Evolutionary conservation across 2,113 vertebrate genomes (phyloP).

Genomic region (Platichthys stellatus): DNA sequence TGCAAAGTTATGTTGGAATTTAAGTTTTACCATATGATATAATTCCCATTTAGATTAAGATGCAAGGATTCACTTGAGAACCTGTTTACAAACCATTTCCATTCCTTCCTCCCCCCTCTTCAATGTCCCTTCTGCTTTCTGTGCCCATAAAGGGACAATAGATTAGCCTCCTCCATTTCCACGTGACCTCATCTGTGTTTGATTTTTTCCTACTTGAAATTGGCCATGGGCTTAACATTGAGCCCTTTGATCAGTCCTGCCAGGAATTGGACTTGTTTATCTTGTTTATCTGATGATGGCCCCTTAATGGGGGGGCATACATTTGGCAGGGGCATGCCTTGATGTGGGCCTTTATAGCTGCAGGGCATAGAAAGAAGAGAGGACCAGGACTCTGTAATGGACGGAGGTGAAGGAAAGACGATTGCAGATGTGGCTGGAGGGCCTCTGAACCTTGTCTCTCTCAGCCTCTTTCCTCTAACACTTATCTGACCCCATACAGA

Average conservation of each 20-base stretch:
- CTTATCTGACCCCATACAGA: conserved; percentile 74
- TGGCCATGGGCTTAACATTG: conserved; percentile 77
- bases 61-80: conserved; percentile 6
- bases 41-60: not conserved
- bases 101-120: conserved; percentile 23
- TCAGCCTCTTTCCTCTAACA: conserved; percentile 61
- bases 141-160: conserved; percentile 63
- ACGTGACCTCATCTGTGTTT: conserved; percentile 82
- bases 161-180: conserved; percentile 52
- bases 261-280: conserved; percentile 83
- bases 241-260: conserved; percentile 80
- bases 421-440: conserved; percentile 78
- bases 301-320: conserved; percentile 74
- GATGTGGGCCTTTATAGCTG: conserved; percentile 78
- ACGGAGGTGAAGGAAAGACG: conserved; percentile 75
- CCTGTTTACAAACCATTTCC: conserved; percentile 23
- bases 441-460: conserved; percentile 67
- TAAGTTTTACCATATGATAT: conserved; percentile 11
- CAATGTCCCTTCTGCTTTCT: conserved; percentile 44
- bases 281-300: conserved; percentile 83
- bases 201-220: conserved; percentile 78
- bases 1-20: conserved; percentile 6
- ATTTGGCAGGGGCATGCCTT: conserved; percentile 74
- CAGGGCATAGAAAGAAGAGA: conserved; percentile 66
- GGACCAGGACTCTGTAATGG: conserved; percentile 67